phyloP scores from a whole-genome alignment of 2,113 vertebrate species.

The Ictidomys tridecemlineatus region DNA sequence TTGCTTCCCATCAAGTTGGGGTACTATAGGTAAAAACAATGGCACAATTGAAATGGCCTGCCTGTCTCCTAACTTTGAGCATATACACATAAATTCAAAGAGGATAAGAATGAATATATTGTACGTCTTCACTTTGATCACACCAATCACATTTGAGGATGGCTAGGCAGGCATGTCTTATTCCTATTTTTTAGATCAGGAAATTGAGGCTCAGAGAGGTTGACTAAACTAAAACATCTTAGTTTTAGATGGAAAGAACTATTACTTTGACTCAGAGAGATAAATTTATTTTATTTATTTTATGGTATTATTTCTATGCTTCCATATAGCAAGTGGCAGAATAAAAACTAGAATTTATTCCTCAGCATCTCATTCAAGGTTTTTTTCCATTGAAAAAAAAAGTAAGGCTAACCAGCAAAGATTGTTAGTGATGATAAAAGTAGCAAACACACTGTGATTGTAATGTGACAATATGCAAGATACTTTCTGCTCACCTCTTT shows the following conservation, averaged over 20 bases:
- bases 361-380: not conserved
- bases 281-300: not conserved
- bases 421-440: conserved; percentile 13
- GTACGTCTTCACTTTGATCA: conserved; percentile 9
- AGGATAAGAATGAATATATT: not conserved
- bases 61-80: not conserved
- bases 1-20: not conserved
- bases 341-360: conserved; percentile 38
- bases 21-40: not conserved
- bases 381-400: conserved; percentile 6
- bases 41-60: not conserved
- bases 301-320: not conserved
- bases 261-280: conserved; percentile 12
- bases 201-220: conserved; percentile 6
- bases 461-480: not conserved
- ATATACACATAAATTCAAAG: not conserved
- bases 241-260: not conserved
- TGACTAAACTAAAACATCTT: not conserved
- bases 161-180: not conserved
- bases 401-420: conserved; percentile 13
- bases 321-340: not conserved
- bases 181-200: not conserved
- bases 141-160: not conserved
- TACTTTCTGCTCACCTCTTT: not conserved
- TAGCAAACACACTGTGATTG: conserved; percentile 15